phyloP scores from a whole-genome alignment of 1,140 invertebrate species.

The Diabrotica virgifera region DNA sequence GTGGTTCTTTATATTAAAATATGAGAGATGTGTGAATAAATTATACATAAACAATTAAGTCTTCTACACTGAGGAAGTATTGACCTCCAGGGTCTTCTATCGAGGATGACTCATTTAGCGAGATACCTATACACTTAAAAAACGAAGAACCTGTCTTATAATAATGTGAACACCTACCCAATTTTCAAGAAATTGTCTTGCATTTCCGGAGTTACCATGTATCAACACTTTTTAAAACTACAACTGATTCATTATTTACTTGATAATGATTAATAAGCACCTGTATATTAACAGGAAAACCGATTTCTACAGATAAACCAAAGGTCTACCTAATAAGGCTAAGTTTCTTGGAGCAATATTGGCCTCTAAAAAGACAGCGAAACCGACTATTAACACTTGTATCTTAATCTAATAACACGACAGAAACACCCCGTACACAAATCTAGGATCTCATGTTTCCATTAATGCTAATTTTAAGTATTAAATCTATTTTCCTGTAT shows the following conservation, averaged over 20 bases:
- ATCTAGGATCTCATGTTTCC: conserved; percentile 22
- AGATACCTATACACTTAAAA: conserved; percentile 26
- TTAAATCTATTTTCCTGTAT: conserved; percentile 38
- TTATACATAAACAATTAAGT: conserved; percentile 12
- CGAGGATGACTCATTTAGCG: conserved; percentile 32
- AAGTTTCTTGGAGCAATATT: conserved; percentile 35
- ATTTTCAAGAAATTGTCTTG: conserved; percentile 7
- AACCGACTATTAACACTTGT: conserved; percentile 7
- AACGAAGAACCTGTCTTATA: conserved; percentile 22
- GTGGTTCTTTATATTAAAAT: not conserved
- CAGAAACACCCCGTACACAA: conserved; percentile 18
- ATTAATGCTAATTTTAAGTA: conserved; percentile 28
- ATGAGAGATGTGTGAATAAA: conserved; percentile 6
- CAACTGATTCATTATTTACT: not conserved
- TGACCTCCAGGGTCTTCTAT: conserved; percentile 31
- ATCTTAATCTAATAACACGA: not conserved
- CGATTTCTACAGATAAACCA: conserved; percentile 21
- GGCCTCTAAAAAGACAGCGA: conserved; percentile 34
- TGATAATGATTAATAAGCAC: conserved; percentile 10
- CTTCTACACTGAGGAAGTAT: conserved; percentile 22
- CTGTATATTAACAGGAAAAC: conserved; percentile 4
- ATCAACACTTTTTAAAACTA: not conserved
- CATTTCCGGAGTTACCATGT: conserved; percentile 14
- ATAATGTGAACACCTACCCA: conserved; percentile 19
- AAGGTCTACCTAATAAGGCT: conserved; percentile 42